Evolutionary conservation across 2,797 vertebrate species (phyloP).

Genomic region (Dipus sagitta): DNA sequence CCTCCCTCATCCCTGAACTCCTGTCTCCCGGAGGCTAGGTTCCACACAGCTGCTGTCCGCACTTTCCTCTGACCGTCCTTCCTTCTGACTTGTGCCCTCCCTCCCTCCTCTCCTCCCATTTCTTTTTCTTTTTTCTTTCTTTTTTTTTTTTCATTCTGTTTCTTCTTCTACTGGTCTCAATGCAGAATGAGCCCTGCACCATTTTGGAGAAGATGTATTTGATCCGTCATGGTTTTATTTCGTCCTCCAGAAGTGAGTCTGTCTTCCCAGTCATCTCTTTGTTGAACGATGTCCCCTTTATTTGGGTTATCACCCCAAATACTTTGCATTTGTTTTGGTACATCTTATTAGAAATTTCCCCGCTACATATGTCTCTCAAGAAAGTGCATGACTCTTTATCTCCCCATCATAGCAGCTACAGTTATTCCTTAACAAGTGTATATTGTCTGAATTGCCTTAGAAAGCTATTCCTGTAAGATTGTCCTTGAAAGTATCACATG

Average conservation of each 20-base stretch:
- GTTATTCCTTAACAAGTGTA: slow-evolving; percentile 2
- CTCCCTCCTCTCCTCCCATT: too few species aligned
- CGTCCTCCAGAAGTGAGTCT: not conserved
- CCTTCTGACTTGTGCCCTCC: not conserved
- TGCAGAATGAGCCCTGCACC: not conserved
- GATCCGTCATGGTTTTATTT: slow-evolving; percentile 20
- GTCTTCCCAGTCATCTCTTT: not conserved
- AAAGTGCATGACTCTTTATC: not conserved
- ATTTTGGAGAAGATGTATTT: not conserved
- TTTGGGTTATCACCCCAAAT: not conserved
- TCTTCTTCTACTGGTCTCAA: not conserved
- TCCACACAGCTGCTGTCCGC: not conserved
- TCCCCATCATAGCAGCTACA: slow-evolving; percentile 19
- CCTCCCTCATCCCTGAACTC: not conserved
- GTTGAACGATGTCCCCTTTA: not conserved
- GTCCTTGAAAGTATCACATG: slow-evolving; percentile 25
- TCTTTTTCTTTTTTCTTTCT: too few species aligned
- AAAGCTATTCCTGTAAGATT: not conserved
- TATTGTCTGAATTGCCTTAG: slow-evolving; percentile 28
- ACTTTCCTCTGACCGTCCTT: not conserved
- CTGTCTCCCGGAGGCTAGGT: not conserved
- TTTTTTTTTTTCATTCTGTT: not conserved
- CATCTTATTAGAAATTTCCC: slow-evolving; percentile 28
- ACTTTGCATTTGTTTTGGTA: not conserved
- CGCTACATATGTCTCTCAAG: not conserved